These are phyloP conservation scores for Clarias magur DNA, from an alignment of 2,113 vertebrate genomes.

Conservation along the genomic window DNA sequence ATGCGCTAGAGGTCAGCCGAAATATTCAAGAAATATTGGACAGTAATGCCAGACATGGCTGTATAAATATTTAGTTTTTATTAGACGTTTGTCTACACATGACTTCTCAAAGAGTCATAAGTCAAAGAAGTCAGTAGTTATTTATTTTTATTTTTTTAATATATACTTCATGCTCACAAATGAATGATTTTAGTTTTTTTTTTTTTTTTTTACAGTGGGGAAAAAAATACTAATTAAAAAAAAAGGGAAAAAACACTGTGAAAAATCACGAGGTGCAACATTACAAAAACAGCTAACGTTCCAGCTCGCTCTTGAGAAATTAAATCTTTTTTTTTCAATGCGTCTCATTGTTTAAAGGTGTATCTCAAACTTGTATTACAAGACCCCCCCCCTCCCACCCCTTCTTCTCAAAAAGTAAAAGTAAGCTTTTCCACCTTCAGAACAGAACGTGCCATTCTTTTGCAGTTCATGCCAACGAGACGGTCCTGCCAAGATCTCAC, in stretches of 20 bases:
- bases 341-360: background rate
- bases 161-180: background rate
- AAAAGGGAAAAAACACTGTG: background rate
- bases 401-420: background rate
- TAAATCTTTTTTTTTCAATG: background rate
- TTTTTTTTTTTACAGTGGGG: background rate
- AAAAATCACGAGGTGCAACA: background rate
- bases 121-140: background rate
- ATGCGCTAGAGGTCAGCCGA: background rate
- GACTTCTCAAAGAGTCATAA: background rate
- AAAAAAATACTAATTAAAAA: background rate
- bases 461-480: conserved; percentile 14
- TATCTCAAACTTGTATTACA: background rate
- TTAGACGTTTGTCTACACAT: background rate
- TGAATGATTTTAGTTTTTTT: background rate
- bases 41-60: background rate
- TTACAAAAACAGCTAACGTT: background rate
- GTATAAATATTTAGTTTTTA: background rate
- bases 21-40: background rate
- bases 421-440: conserved; percentile 22
- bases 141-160: no score
- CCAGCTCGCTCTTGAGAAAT: background rate
- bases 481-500: conserved; percentile 19
- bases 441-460: background rate
- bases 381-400: background rate